Base-by-base conservation (phyloP, 2,113 vertebrate genomes). In the Indri indri region DNA sequence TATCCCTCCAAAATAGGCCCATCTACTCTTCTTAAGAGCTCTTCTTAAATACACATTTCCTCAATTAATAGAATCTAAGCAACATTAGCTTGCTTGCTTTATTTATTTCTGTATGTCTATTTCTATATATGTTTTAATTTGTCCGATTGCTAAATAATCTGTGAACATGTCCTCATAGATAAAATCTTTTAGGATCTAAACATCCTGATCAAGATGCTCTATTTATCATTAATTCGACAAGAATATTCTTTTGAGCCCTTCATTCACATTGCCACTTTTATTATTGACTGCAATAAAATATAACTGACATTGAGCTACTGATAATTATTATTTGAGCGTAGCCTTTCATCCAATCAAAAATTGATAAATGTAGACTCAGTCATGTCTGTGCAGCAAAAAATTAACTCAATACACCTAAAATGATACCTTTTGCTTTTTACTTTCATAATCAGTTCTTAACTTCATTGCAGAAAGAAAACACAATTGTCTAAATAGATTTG, bases 381-480 rank as follows among this genome's bases (percentile, higher is more conserved):
- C 2, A 82, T 70, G 93, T 73, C 3, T 86, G 8, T 22, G 5
- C 12, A 65, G 25, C 61, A 85, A 59, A 95, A 82, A 71, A 47
- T 8, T 85, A 88, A 73, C 17, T 79, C 6, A 23, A 50, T 9
- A 14, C 1, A 85, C 14, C 81, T 40, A 8, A 70, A 80, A 85
- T 25, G 23, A 40, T 54, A 71, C 5, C 6, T 45, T 82, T 85
- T 95, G 11, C 5, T 77, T 85, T n/a, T 96, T 76, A 74, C 16
- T 89, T 34, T 96, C 18, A 57, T 54, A 80, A 50, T 9, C 25
- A 61, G 11, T 61, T 90, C 34, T 87, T 86, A n/a, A 82, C 16
- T 66, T 91, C 11, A 45, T 71, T 66, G 45, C 71, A 5, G 34
- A 86, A 86, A 70, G 25, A 17, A 97, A 95, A 97, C 86, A 97